Conservation (phyloP, 2,113 vertebrate genomes). For the Tylochromis polylepis region DNA sequence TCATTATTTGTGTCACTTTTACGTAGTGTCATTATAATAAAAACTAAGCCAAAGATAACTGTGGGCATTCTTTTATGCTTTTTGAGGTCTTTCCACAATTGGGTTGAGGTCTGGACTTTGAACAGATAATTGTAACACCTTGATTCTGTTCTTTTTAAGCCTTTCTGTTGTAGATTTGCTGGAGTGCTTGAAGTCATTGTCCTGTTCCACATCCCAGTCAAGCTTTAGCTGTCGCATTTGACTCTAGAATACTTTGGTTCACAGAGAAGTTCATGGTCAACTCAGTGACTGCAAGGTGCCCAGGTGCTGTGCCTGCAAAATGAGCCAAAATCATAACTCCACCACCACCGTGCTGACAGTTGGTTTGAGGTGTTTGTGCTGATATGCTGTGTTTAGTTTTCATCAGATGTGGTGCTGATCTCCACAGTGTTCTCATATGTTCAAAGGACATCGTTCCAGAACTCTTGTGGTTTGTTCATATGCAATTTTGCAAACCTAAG, state of each 20-base stretch:
- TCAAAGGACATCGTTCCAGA: not conserved
- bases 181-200: not conserved
- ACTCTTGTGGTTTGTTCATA: not conserved
- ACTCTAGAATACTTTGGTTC: not conserved
- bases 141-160: not conserved
- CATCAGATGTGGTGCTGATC: not conserved
- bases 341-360: not conserved
- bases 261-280: not conserved
- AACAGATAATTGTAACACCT: not conserved
- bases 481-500: not conserved
- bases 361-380: not conserved
- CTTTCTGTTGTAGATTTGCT: not conserved
- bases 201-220: not conserved
- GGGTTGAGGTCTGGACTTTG: not conserved
- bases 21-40: not conserved
- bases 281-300: not conserved
- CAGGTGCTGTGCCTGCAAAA: not conserved
- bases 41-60: not conserved
- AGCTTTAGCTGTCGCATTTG: not conserved
- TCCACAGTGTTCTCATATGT: not conserved
- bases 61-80: not conserved
- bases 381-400: not conserved
- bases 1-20: not conserved
- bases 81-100: not conserved
- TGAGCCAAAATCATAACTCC: not conserved